Conservation (phyloP, 1,140 invertebrate species). For the Musca domestica region DNA sequence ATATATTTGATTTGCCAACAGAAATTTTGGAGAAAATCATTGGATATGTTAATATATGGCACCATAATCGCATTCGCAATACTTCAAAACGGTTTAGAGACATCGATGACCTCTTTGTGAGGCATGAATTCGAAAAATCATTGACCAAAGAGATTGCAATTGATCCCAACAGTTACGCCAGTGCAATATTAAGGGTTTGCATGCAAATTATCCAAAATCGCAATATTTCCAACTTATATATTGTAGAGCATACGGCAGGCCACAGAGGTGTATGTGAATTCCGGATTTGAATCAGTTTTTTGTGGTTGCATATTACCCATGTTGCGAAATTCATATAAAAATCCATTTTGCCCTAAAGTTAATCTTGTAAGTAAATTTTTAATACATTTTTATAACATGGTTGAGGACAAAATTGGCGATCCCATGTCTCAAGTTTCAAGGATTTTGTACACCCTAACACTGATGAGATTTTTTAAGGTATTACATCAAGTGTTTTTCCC, state of each 20-base stretch:
- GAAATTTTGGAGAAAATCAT: constrained; percentile 25
- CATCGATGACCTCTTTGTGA: constrained; percentile 20
- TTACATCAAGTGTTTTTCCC: neutral
- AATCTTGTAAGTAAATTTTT: constrained; percentile 23
- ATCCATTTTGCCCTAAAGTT: constrained; percentile 24
- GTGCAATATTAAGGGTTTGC: constrained; percentile 12
- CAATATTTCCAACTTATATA: neutral
- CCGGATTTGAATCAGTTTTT: constrained; percentile 22
- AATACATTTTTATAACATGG: constrained; percentile 25
- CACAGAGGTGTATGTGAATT: constrained; percentile 23
- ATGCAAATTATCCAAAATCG: neutral
- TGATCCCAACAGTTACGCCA: constrained; percentile 13
- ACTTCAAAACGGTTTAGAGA: constrained; percentile 26
- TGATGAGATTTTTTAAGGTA: constrained; percentile 26
- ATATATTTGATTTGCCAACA: constrained; percentile 52
- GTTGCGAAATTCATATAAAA: constrained; percentile 25
- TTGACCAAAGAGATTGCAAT: neutral
- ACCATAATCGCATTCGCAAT: constrained; percentile 26
- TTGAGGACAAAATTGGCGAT: constrained; percentile 23
- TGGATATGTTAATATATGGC: constrained; percentile 27
- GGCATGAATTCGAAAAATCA: constrained; percentile 25
- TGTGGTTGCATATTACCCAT: constrained; percentile 26
- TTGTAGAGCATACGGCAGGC: constrained; percentile 24
- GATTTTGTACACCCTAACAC: constrained; percentile 15
- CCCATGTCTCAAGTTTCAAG: constrained; percentile 7